These are phyloP conservation scores for Drosophila conformis DNA, from an alignment of 2,888 invertebrate genomes.

Conservation along the genomic window DNA sequence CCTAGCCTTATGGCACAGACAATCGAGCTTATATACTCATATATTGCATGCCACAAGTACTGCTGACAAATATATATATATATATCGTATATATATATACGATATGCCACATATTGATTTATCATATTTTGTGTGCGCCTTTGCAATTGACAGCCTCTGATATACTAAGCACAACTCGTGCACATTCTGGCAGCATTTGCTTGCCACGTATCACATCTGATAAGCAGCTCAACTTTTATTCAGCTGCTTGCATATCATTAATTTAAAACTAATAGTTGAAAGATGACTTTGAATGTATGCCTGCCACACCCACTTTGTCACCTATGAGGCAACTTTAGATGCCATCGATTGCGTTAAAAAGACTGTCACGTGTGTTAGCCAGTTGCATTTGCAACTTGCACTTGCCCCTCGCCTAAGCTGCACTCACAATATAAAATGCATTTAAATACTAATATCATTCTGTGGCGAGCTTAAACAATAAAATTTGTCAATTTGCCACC, in stretches of 20 bases:
- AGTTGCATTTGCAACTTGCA: not conserved
- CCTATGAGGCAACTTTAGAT: too few relatives aligned
- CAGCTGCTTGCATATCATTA: not conserved
- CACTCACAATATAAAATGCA: constrained; percentile 42
- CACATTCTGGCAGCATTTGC: constrained; percentile 9
- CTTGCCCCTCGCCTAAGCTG: not conserved
- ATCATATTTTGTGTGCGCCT: constrained; percentile 62
- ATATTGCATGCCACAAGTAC: constrained; percentile 4
- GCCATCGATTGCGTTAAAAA: constrained; percentile 16
- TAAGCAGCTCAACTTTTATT: not conserved
- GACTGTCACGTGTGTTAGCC: constrained; percentile 37
- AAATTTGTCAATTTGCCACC: constrained; percentile 80
- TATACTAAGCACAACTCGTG: constrained; percentile 45
- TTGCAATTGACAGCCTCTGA: constrained; percentile 63
- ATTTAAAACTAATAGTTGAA: not conserved
- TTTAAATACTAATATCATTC: constrained; percentile 69
- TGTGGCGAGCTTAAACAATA: constrained; percentile 68
- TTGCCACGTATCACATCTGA: not conserved
- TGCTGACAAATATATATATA: constrained; percentile 16
- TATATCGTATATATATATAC: constrained; percentile 6
- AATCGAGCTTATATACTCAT: constrained; percentile 26
- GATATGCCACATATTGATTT: constrained; percentile 66
- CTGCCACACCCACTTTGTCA: not conserved
- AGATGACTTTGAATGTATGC: not conserved
- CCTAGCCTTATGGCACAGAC: constrained; percentile 35